A percentile compares a stretch with the other conserved stretches of the same genome.
Evolutionary conservation across 2,888 invertebrate species (phyloP).

Genomic region (Buathra laborator): DNA sequence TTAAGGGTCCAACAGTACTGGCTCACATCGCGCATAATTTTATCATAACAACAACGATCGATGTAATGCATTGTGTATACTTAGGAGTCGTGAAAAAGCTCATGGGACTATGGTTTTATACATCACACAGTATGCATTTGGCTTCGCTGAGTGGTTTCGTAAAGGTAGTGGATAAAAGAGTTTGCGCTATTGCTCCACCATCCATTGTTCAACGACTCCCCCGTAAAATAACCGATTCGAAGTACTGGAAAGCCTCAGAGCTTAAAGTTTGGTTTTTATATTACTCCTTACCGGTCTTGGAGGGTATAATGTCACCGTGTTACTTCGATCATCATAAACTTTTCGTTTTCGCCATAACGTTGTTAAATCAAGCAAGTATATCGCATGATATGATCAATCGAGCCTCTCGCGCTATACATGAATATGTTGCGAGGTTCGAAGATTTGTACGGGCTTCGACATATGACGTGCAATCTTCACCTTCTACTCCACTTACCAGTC

Average conservation of each 20-base stretch:
- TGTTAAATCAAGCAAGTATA: slow-evolving; percentile 64
- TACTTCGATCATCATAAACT: slow-evolving; percentile 69
- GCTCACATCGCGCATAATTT: slow-evolving; percentile 57
- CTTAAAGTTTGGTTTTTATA: slow-evolving; percentile 68
- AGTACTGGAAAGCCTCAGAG: slow-evolving; percentile 70
- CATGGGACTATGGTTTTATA: slow-evolving; percentile 61
- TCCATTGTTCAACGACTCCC: slow-evolving; percentile 62
- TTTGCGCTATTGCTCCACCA: slow-evolving; percentile 61
- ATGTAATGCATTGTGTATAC: slow-evolving; percentile 69
- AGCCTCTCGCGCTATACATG: slow-evolving; percentile 51
- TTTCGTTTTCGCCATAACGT: slow-evolving; percentile 64
- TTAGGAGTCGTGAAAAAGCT: slow-evolving; percentile 63
- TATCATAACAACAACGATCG: slow-evolving; percentile 60
- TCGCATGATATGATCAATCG: slow-evolving; percentile 44
- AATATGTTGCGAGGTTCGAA: slow-evolving; percentile 65
- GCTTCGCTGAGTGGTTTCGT: slow-evolving; percentile 58
- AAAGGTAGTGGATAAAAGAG: slow-evolving; percentile 50
- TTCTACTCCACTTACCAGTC: slow-evolving; percentile 69
- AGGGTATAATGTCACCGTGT: slow-evolving; percentile 59
- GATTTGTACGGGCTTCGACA: slow-evolving; percentile 67
- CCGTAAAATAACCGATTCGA: slow-evolving; percentile 51
- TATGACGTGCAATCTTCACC: slow-evolving; percentile 70
- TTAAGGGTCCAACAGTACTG: slow-evolving; percentile 65
- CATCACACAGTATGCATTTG: not conserved
- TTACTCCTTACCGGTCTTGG: slow-evolving; percentile 68